Conservation (phyloP, 2,888 invertebrate species). For the Campaea margaritaria region DNA sequence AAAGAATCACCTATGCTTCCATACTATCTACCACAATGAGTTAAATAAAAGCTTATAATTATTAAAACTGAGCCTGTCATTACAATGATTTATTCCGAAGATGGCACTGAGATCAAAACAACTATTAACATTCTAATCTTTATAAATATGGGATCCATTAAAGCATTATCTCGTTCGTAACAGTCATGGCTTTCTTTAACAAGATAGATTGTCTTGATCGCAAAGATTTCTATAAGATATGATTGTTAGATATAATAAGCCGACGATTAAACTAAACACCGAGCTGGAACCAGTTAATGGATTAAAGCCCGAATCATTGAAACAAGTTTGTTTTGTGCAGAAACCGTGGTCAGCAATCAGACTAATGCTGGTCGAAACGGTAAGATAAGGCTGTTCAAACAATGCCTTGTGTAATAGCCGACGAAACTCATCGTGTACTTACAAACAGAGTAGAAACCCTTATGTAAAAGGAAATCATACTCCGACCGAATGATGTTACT, state of each 20-base stretch:
- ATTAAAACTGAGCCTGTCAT: too few relatives aligned
- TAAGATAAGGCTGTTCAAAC: slow-evolving; percentile 13
- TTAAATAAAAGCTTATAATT: too few relatives aligned
- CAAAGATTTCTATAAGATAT: slow-evolving; percentile 4
- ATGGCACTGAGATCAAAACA: too few relatives aligned
- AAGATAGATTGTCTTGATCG: slow-evolving; percentile 4
- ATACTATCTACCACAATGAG: too few relatives aligned
- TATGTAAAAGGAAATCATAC: too few relatives aligned
- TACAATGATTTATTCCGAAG: too few relatives aligned
- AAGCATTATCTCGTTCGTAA: background rate
- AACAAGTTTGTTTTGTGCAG: background rate
- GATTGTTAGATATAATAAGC: background rate
- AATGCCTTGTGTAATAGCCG: background rate
- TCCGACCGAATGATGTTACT: too few relatives aligned
- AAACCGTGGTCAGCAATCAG: slow-evolving; percentile 10
- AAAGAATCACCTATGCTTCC: too few relatives aligned
- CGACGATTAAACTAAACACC: background rate
- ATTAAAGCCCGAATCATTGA: background rate
- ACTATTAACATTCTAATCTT: too few relatives aligned
- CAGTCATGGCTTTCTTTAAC: background rate
- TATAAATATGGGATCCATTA: too few relatives aligned
- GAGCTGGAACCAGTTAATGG: slow-evolving; percentile 11
- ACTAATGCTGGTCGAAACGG: slow-evolving; percentile 10
- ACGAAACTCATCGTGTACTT: too few relatives aligned
- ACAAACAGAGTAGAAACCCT: too few relatives aligned